Percentiles rank a stretch among this genome's conserved stretches.
Evolutionary conservation across 2,113 vertebrate genomes (phyloP).

Genomic region (Morone chrysops): DNA sequence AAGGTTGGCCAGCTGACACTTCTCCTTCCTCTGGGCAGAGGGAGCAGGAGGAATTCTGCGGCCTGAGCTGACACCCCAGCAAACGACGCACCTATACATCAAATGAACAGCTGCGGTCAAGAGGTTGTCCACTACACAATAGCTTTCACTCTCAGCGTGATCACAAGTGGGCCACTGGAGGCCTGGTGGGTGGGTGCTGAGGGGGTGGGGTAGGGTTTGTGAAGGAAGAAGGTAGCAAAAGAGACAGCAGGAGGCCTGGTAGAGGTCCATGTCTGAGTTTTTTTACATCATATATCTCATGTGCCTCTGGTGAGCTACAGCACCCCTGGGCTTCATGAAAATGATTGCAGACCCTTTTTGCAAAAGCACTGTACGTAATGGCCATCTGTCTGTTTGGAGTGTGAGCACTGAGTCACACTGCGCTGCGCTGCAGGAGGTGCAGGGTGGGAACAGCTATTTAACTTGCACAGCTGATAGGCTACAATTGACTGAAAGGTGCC

Average conservation of each 20-base stretch:
- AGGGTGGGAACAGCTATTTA: conserved; percentile 66
- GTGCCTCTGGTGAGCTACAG: conserved; percentile 75
- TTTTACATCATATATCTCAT: conserved; percentile 57
- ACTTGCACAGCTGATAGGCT: conserved; percentile 57
- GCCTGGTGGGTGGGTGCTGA: conserved; percentile 9
- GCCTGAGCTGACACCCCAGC: conserved; percentile 51
- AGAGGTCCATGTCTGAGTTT: conserved; percentile 40
- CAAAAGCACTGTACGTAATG: conserved; percentile 80
- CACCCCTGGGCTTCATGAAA: conserved; percentile 81
- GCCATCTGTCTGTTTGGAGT: conserved; percentile 82
- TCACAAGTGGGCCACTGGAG: conserved; percentile 67
- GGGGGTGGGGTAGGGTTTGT: conserved; percentile 4
- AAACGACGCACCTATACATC: conserved; percentile 70
- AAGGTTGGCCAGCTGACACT: conserved; percentile 70
- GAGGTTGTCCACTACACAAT: conserved; percentile 73
- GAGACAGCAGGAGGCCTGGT: conserved; percentile 52
- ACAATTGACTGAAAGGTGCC: conserved; percentile 70
- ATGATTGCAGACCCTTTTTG: conserved; percentile 78
- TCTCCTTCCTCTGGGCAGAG: conserved; percentile 68
- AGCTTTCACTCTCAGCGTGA: conserved; percentile 69
- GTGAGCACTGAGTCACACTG: conserved; percentile 72
- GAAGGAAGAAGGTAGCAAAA: conserved; percentile 45
- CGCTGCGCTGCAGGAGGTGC: conserved; percentile 60
- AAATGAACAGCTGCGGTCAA: conserved; percentile 73
- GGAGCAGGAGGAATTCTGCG: conserved; percentile 62